Evolutionary conservation across 1,140 invertebrate genomes (phyloP).

Genomic region (Thalassaphorura encarpata): DNA sequence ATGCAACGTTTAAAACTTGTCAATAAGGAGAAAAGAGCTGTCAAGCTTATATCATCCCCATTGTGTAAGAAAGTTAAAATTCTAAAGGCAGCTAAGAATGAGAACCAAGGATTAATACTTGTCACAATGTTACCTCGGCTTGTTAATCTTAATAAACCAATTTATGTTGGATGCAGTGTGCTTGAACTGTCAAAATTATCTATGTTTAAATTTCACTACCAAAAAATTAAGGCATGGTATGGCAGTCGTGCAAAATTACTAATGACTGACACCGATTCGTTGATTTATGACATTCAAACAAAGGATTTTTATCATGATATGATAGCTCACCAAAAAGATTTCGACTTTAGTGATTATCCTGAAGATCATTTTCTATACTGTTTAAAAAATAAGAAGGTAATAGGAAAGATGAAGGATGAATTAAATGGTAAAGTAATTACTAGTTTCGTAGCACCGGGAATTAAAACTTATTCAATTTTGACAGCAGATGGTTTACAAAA

Average conservation of each 20-base stretch:
- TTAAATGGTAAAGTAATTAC: slow-evolving; percentile 36
- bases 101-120: not conserved
- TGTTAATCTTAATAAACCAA: slow-evolving; percentile 6
- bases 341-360: slow-evolving; percentile 16
- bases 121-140: not conserved
- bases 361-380: slow-evolving; percentile 13
- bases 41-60: slow-evolving; percentile 1
- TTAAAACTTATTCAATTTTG: slow-evolving; percentile 41
- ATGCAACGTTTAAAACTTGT: slow-evolving; percentile 8
- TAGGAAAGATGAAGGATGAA: slow-evolving; percentile 45
- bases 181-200: slow-evolving; percentile 8
- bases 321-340: not conserved
- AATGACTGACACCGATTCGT: slow-evolving; percentile 14
- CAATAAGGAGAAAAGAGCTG: not conserved
- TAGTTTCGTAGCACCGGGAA: slow-evolving; percentile 38
- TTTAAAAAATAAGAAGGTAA: slow-evolving; percentile 40
- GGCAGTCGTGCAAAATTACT: slow-evolving; percentile 6
- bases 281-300: slow-evolving; percentile 12
- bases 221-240: slow-evolving; percentile 8
- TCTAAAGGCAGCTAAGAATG: too few relatives aligned
- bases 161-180: slow-evolving; percentile 7
- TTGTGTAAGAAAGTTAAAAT: slow-evolving; percentile 3
- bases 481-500: slow-evolving; percentile 19
- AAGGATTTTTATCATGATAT: slow-evolving; percentile 12
- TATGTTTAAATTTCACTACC: slow-evolving; percentile 10